phyloP scores from a whole-genome alignment of 2,888 invertebrate genomes.

The Macrophya alboannulata region DNA sequence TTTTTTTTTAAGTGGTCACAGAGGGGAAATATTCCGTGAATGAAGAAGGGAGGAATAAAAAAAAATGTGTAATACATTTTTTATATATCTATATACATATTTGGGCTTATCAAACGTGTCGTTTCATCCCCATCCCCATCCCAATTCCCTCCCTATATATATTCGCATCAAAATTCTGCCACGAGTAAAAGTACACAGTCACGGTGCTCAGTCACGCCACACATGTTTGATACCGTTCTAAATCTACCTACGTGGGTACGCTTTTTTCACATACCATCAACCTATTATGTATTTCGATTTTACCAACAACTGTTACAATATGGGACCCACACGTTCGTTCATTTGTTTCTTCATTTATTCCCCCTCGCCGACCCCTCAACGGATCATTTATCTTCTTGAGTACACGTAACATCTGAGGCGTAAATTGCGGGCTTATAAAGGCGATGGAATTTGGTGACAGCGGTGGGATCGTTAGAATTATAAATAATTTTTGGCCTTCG shows the following conservation, averaged over 20 bases:
- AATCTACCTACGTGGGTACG: conserved; percentile 16
- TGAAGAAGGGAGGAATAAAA: background rate
- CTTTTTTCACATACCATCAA: background rate
- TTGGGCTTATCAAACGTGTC: conserved; percentile 44
- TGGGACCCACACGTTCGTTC: conserved; percentile 16
- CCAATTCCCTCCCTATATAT: background rate
- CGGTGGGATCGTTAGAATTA: conserved; percentile 4
- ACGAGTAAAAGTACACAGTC: conserved; percentile 62
- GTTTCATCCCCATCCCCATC: background rate
- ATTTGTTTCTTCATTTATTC: background rate
- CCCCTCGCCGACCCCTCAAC: too few relatives aligned
- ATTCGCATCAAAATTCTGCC: background rate
- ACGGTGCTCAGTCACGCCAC: conserved; percentile 64
- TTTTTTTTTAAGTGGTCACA: conserved; percentile 40
- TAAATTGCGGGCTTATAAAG: conserved; percentile 9
- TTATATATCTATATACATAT: background rate
- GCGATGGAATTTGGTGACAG: conserved; percentile 20
- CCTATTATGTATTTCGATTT: conserved; percentile 56
- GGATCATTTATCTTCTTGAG: conserved; percentile 35
- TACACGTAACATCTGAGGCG: conserved; percentile 28
- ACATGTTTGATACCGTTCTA: conserved; percentile 37
- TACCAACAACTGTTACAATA: conserved; percentile 62
- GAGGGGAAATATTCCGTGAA: background rate
- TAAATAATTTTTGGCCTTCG: background rate
- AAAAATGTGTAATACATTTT: background rate